phyloP scores from a whole-genome alignment of 2,113 vertebrate species.

The Morone chrysops region DNA sequence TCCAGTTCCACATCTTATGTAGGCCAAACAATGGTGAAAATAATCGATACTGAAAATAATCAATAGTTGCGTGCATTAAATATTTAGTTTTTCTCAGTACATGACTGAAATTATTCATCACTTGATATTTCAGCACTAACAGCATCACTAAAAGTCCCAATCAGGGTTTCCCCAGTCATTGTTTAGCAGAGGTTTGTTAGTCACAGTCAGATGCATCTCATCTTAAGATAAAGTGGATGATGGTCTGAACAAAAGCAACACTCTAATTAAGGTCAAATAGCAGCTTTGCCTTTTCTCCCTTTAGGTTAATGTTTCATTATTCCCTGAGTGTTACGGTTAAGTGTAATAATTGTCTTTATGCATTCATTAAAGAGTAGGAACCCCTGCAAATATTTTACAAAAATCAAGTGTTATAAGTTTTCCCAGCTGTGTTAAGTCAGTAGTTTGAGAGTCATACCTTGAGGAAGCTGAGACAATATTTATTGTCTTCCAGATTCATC shows the following conservation, averaged over 20 bases:
- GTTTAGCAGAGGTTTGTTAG: background rate
- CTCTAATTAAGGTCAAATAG: background rate
- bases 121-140: background rate
- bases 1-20: background rate
- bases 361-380: conserved; percentile 2
- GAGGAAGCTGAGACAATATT: conserved; percentile 85
- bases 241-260: background rate
- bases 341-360: background rate
- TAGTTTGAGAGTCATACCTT: conserved; percentile 83
- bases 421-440: conserved; percentile 6
- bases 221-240: background rate
- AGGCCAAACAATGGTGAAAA: background rate
- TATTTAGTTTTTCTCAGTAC: background rate
- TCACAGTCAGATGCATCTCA: background rate
- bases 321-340: background rate
- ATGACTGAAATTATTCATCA: background rate
- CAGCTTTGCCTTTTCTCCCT: background rate
- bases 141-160: background rate
- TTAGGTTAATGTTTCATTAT: background rate
- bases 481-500: conserved; percentile 81
- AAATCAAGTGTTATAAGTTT: background rate
- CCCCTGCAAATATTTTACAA: background rate
- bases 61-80: background rate
- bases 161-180: background rate
- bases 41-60: background rate